Base-by-base conservation (phyloP, 2,113 vertebrate genomes). In the Podiceps cristatus region DNA sequence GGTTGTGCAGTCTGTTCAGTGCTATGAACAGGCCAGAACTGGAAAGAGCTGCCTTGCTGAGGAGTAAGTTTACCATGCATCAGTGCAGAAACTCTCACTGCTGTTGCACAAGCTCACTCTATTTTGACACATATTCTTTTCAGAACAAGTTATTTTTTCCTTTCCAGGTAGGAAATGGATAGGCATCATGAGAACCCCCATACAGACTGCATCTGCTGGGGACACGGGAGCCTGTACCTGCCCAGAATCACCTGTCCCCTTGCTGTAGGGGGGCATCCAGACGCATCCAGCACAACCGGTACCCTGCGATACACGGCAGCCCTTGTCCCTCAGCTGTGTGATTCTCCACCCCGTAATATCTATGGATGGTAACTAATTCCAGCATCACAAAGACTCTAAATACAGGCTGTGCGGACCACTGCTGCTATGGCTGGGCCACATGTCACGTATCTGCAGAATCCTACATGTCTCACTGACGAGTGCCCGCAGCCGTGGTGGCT, bases 291-390 rank as follows among this genome's bases (percentile, higher is more conserved):
- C 19, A 20, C 40, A 49, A 20, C 24, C 2, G 2, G 29, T 55
- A 44, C 20, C 9, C 35, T 66, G 8, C 1, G 5, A 63, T 62
- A 69, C 49, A 23, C 0, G 0, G 37, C 31, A 33, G 4, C 10
- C 20, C 68, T 67, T 52, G 22, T 52, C 35, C 35, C 27, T 82
- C 53, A n/a, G 33, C 53, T 68, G 15, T 24, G 45, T 75, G 53
- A 67, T 67, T 67, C 29, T 82, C 62, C 56, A 75, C 28, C 33
- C 23, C 3, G 1, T 44, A 47, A 33, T 55, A 47, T 62, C 47
- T 23, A 13, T 22, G 15, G 13, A 47, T 68, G 29, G 16, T 74
- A 52, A 33, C 25, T 25, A 66, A 50, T 44, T 45, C 27, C 31
- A 53, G 45, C 19, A 9, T 40, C 55, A 47, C 50, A 73, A 42